Evolutionary conservation across 2,113 vertebrate species (phyloP).

Genomic region (Speoplatyrhinus poulsoni): DNA sequence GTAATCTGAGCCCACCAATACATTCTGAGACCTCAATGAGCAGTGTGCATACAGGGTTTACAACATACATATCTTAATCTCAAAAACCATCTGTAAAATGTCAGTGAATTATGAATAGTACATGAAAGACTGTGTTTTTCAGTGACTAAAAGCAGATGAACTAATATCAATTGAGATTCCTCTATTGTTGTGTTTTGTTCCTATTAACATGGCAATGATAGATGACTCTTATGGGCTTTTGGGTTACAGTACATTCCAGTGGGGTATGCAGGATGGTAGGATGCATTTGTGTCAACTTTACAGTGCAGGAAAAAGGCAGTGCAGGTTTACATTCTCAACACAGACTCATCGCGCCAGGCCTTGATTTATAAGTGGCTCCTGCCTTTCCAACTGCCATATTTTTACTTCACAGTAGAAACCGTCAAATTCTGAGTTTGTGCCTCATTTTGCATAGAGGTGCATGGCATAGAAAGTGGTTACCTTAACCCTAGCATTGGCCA

Average conservation of each 20-base stretch:
- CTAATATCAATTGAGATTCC: not conserved
- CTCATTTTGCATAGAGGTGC: no score
- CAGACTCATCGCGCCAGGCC: slow-evolving; percentile 54
- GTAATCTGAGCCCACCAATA: no score
- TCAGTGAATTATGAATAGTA: no score
- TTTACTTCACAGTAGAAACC: slow-evolving; percentile 50
- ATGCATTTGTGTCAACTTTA: slow-evolving; percentile 61
- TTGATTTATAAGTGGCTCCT: slow-evolving; percentile 32
- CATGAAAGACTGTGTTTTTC: no score
- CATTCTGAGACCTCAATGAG: no score
- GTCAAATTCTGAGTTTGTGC: not conserved
- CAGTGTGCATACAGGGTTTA: no score
- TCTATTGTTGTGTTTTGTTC: not conserved
- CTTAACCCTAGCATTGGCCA: no score
- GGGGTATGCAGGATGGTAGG: slow-evolving; percentile 46
- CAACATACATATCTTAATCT: no score
- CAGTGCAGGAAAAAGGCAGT: slow-evolving; percentile 46
- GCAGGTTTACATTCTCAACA: slow-evolving; percentile 60
- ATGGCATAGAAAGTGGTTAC: no score
- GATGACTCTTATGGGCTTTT: slow-evolving; percentile 18
- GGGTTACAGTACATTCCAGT: slow-evolving; percentile 21
- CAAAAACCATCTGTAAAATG: no score
- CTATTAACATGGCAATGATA: not conserved
- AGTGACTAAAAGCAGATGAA: not conserved
- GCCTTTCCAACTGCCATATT: slow-evolving; percentile 9